Percentiles rank a stretch among this genome's conserved stretches.
Conservation (phyloP, 2,888 invertebrate species). For the Leptopilina syphax region DNA sequence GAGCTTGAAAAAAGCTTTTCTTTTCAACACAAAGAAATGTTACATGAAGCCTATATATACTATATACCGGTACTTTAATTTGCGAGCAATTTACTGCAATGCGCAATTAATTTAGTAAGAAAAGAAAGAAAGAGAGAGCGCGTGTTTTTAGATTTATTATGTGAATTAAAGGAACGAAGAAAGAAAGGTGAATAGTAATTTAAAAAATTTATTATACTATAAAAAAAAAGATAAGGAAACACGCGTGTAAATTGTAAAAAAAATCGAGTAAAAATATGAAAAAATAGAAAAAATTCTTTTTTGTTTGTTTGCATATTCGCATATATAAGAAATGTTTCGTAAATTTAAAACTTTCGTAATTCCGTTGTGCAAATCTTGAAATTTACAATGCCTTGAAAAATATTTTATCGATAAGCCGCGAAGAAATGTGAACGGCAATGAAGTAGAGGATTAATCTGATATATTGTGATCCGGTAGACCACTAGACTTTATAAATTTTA, state of each 20-base stretch:
- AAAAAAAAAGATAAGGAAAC: too few species aligned
- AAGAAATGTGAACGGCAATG: conserved; percentile 32
- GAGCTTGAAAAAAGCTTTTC: conserved; percentile 21
- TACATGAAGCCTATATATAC: background rate
- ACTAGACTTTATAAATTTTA: conserved; percentile 27
- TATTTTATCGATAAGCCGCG: conserved; percentile 33
- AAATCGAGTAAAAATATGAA: background rate
- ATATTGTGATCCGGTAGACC: conserved; percentile 30
- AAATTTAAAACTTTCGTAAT: background rate
- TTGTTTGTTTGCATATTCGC: too few species aligned
- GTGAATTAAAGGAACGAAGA: background rate
- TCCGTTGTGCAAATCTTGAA: conserved; percentile 13
- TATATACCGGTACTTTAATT: background rate
- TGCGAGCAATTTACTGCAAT: background rate
- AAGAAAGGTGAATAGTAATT: too few species aligned
- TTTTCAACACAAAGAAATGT: conserved; percentile 4
- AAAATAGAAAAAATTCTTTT: background rate
- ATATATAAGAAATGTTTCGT: background rate
- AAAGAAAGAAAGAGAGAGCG: background rate
- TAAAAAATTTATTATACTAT: too few species aligned
- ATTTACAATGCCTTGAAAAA: conserved; percentile 22
- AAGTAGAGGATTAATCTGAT: conserved; percentile 12
- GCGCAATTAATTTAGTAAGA: background rate
- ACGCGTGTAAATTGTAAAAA: too few species aligned
- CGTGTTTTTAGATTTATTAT: background rate